Percentiles rank a stretch among this genome's conserved stretches.
Evolutionary conservation across 2,888 invertebrate species (phyloP).

Genomic region (Caenorhabditis sp.): DNA sequence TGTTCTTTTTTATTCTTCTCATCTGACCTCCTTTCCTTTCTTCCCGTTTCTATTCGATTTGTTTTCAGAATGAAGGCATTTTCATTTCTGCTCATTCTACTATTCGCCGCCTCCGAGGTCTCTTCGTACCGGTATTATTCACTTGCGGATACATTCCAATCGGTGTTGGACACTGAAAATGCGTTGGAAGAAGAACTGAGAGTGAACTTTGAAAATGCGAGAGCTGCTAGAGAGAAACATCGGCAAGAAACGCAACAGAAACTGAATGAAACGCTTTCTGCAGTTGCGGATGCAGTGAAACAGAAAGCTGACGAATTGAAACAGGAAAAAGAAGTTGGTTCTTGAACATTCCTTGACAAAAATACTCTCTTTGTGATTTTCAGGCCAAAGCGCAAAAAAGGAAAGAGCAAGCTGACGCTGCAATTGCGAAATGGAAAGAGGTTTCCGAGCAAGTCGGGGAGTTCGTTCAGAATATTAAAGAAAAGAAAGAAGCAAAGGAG

Average conservation of each 20-base stretch:
- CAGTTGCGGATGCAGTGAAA: conserved; percentile 41
- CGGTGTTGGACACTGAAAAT: conserved; percentile 60
- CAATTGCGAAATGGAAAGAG: conserved; percentile 51
- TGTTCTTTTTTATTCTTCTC: conserved; percentile 9
- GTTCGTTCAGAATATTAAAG: conserved; percentile 29
- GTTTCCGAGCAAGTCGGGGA: conserved; percentile 46
- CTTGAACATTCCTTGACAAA: too few species aligned
- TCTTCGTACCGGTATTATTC: conserved; percentile 43
- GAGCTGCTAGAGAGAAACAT: conserved; percentile 39
- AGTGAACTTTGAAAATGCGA: conserved; percentile 55
- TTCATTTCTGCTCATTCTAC: conserved; percentile 22
- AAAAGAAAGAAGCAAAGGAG: conserved; percentile 47
- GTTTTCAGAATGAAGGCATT: conserved; percentile 44
- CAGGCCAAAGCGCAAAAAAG: conserved; percentile 46
- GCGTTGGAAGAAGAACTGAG: conserved; percentile 59
- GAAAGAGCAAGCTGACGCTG: conserved; percentile 53
- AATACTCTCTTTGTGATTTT: too few species aligned
- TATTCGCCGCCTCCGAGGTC: conserved; percentile 25
- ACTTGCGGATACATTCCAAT: conserved; percentile 62
- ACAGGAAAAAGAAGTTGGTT: conserved; percentile 38
- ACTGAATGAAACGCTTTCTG: conserved; percentile 40
- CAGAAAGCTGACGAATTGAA: conserved; percentile 56
- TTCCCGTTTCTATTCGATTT: not conserved
- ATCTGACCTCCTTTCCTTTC: not conserved
- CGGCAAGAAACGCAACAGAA: conserved; percentile 28